Conservation (phyloP, 1,140 invertebrate species). For the Drosophila ambigua region DNA sequence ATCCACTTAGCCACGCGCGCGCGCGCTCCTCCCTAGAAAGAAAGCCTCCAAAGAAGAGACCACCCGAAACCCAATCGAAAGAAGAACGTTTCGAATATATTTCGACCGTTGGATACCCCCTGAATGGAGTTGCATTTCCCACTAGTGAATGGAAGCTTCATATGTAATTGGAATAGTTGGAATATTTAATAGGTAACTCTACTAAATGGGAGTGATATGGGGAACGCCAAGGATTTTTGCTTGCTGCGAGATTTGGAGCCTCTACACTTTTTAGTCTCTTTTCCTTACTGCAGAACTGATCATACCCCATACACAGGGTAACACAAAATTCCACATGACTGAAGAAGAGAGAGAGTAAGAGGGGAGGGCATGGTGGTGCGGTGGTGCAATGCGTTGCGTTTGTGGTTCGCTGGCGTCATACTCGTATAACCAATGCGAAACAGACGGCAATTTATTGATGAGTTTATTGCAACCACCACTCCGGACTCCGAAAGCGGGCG, state of each 20-base stretch:
- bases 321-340: too few relatives aligned
- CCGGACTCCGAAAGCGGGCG: too few relatives aligned
- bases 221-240: too few relatives aligned
- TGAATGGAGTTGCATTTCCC: too few relatives aligned
- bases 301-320: too few relatives aligned
- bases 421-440: slow-evolving; percentile 50
- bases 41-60: slow-evolving; percentile 41
- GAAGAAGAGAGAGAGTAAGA: neutral
- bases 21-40: slow-evolving; percentile 30
- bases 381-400: slow-evolving; percentile 31
- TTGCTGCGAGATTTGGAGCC: too few relatives aligned
- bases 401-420: slow-evolving; percentile 48
- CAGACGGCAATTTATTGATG: slow-evolving; percentile 83
- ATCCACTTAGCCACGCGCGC: slow-evolving; percentile 81
- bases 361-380: slow-evolving; percentile 27
- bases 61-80: slow-evolving; percentile 19
- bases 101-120: slow-evolving; percentile 18
- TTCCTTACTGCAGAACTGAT: too few relatives aligned
- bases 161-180: too few relatives aligned
- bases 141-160: too few relatives aligned
- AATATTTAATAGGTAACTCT: too few relatives aligned
- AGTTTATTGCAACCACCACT: slow-evolving; percentile 81
- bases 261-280: too few relatives aligned
- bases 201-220: too few relatives aligned
- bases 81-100: slow-evolving; percentile 1